Conservation (phyloP, 1,140 invertebrate genomes). For the Caenorhabditis latens region DNA sequence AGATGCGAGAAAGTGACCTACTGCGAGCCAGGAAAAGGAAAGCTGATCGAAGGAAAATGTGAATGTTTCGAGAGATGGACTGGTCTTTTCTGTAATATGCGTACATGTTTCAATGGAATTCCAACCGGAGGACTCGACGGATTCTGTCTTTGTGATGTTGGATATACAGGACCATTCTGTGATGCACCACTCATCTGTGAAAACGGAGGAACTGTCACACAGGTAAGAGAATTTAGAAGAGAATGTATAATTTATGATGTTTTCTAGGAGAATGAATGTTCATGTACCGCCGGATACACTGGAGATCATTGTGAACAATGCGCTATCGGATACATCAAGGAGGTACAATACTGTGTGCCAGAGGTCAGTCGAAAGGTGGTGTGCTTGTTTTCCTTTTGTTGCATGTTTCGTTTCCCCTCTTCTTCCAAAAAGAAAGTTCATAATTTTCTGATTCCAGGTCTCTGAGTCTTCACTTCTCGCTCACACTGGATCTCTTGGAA, state of each 20-base stretch:
- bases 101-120: conserved; percentile 64
- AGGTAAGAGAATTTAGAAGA: neutral
- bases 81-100: conserved; percentile 64
- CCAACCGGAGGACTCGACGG: conserved; percentile 60
- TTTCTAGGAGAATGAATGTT: conserved; percentile 58
- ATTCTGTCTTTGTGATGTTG: conserved; percentile 64
- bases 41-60: conserved; percentile 61
- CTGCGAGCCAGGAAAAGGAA: conserved; percentile 62
- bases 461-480: conserved; percentile 53
- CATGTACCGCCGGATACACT: conserved; percentile 56
- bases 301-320: conserved; percentile 62
- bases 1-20: conserved; percentile 65
- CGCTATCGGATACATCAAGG: conserved; percentile 51
- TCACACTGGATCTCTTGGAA: conserved; percentile 34
- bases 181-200: conserved; percentile 60
- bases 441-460: neutral
- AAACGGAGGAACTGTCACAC: conserved; percentile 52
- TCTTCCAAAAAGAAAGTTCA: neutral
- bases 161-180: conserved; percentile 65
- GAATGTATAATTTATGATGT: neutral
- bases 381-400: conserved; percentile 52
- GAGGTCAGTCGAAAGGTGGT: conserved; percentile 58
- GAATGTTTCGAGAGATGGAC: conserved; percentile 60
- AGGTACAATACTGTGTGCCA: conserved; percentile 56
- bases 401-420: conserved; percentile 29